These are phyloP conservation scores for Archivesica marissinica DNA, from an alignment of 1,140 invertebrate species.

Conservation along the genomic window DNA sequence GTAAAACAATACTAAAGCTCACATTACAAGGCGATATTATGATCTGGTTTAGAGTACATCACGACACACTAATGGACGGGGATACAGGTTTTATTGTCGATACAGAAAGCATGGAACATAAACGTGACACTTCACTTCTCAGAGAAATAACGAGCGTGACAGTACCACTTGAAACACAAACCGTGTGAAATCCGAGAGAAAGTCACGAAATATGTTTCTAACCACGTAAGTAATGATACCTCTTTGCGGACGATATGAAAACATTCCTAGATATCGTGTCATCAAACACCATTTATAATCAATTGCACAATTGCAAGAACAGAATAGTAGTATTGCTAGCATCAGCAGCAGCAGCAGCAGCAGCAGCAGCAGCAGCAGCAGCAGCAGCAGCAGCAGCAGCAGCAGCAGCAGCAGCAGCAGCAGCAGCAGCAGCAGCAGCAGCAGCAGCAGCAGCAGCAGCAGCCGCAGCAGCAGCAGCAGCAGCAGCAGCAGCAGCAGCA, in stretches of 20 bases:
- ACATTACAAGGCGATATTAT: slow-evolving; percentile 4
- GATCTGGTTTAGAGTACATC: slow-evolving; percentile 17
- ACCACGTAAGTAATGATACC: background rate
- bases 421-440: background rate
- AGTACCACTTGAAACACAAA: background rate
- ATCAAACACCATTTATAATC: background rate
- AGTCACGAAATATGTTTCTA: background rate
- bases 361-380: background rate
- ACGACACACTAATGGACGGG: slow-evolving; percentile 10
- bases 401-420: background rate
- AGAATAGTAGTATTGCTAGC: background rate
- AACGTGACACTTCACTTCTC: slow-evolving; percentile 20
- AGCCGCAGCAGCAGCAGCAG: background rate
- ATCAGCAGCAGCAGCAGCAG: background rate
- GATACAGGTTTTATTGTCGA: slow-evolving; percentile 39
- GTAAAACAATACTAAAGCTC: slow-evolving; percentile 51
- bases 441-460: background rate
- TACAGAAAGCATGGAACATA: slow-evolving; percentile 30
- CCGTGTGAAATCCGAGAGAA: background rate
- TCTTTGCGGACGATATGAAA: background rate
- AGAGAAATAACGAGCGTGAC: background rate
- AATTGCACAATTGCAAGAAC: background rate
- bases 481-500: no score
- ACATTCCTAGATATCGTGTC: no score
- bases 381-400: background rate